Evolutionary conservation across 2,113 vertebrate species (phyloP).

Genomic region (Pardalotus punctatus): DNA sequence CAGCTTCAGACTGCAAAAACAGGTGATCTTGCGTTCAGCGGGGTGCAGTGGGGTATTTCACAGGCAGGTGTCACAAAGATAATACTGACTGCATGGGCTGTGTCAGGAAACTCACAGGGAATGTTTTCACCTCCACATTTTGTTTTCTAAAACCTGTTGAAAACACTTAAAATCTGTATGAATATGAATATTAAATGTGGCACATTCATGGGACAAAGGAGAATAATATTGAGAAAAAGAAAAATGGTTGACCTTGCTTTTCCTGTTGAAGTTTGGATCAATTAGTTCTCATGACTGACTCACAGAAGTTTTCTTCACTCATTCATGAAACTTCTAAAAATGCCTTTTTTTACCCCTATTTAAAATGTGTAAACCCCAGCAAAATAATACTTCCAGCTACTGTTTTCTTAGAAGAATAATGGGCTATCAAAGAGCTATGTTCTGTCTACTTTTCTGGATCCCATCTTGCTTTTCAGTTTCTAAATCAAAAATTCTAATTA

Average conservation of each 20-base stretch:
- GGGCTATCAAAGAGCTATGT: not conserved
- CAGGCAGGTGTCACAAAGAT: not conserved
- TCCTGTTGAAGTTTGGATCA: not conserved
- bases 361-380: not conserved
- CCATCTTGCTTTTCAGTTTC: not conserved
- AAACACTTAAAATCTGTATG: not conserved
- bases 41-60: not conserved
- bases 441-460: not conserved
- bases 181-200: not conserved
- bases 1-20: not conserved
- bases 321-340: not conserved
- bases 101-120: not conserved
- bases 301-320: not conserved
- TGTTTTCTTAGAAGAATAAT: not conserved
- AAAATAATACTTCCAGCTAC: not conserved
- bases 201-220: not conserved
- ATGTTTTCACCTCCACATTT: not conserved
- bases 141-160: not conserved
- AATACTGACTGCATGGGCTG: not conserved
- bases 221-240: not conserved
- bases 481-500: not conserved
- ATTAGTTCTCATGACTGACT: not conserved
- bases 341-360: not conserved
- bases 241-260: not conserved
- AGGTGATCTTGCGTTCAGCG: accelerated